Conservation (phyloP, 2,113 vertebrate genomes). For the Psephotus haematonotus region DNA sequence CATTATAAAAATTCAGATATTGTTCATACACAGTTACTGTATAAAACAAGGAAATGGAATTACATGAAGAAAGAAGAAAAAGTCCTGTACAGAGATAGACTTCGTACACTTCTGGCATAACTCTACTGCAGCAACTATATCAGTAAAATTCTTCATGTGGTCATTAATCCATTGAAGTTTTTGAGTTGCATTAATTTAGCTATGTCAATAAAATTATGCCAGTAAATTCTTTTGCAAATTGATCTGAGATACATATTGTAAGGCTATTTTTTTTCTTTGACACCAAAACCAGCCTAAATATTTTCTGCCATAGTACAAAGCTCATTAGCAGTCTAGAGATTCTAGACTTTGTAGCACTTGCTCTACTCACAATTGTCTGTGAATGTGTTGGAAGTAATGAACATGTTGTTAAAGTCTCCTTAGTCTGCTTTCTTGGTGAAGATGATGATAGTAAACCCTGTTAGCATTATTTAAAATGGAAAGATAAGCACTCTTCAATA, state of each 20-base stretch:
- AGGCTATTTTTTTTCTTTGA: not conserved
- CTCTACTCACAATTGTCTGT: not conserved
- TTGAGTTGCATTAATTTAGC: not conserved
- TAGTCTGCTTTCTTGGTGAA: not conserved
- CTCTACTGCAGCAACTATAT: not conserved
- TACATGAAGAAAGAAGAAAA: not conserved
- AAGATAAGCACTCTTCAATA: not conserved
- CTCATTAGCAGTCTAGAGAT: not conserved
- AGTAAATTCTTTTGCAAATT: not conserved
- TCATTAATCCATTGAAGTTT: not conserved
- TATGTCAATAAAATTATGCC: not conserved
- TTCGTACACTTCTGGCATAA: not conserved
- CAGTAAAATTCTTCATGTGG: not conserved
- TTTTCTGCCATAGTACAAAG: not conserved
- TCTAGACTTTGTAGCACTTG: not conserved
- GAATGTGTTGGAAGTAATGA: not conserved
- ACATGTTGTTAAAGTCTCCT: not conserved
- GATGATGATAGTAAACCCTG: not conserved
- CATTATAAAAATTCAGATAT: not conserved
- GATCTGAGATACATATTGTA: not conserved
- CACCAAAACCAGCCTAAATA: not conserved
- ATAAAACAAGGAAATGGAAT: not conserved
- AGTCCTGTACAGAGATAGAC: not conserved
- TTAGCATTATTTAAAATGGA: not conserved
- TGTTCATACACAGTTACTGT: not conserved